Evolutionary conservation across 2,113 vertebrate genomes (phyloP).

Genomic region (Grus americana): DNA sequence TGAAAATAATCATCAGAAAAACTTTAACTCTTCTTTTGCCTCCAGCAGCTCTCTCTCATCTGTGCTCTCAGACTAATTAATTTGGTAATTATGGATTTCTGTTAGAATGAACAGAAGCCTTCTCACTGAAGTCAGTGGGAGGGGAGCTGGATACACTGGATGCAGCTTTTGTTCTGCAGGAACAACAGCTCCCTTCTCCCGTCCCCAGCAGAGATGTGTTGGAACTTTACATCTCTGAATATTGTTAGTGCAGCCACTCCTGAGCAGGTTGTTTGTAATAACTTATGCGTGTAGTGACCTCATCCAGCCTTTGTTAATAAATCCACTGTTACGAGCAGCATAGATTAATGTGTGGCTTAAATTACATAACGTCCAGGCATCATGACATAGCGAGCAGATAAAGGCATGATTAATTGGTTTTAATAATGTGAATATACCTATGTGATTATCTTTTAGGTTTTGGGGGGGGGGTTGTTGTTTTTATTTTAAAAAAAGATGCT

Average conservation of each 20-base stretch:
- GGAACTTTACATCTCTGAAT: not conserved
- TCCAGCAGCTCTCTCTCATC: not conserved
- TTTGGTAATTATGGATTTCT: not conserved
- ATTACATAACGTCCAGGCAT: not conserved
- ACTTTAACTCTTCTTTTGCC: not conserved
- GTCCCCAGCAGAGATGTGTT: not conserved
- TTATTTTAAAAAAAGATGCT: not conserved
- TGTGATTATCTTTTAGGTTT: not conserved
- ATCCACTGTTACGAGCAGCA: not conserved
- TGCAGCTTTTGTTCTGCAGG: not conserved
- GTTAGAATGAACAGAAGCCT: not conserved
- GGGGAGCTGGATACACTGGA: not conserved
- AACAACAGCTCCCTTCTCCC: not conserved
- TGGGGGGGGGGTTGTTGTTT: not conserved
- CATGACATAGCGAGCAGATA: not conserved
- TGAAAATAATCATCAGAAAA: not conserved
- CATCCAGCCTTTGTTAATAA: not conserved
- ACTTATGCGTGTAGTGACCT: not conserved
- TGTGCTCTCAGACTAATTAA: not conserved
- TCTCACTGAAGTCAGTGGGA: not conserved
- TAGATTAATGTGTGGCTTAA: conserved; percentile 31
- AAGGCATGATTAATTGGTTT: conserved; percentile 10
- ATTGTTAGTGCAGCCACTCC: not conserved
- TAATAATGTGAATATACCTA: conserved; percentile 16
- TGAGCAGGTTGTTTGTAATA: not conserved